Conservation (phyloP, 2,888 invertebrate species). For the Metopia argyrocephala region DNA sequence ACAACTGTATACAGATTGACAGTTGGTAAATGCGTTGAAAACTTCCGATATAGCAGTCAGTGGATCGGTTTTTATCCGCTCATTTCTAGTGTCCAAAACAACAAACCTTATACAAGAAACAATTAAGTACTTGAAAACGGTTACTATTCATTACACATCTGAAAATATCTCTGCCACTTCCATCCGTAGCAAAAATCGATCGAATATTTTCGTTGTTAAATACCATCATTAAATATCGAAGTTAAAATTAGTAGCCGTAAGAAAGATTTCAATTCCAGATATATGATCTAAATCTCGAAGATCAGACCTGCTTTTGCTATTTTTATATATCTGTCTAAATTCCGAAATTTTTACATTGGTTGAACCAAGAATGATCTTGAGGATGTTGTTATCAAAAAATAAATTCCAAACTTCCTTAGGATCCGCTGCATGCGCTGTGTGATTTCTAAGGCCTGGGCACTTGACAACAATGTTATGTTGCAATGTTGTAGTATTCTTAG, state of each 20-base stretch:
- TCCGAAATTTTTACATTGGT: constrained; percentile 56
- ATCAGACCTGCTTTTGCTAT: not conserved
- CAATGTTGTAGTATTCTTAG: not conserved
- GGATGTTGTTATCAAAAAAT: constrained; percentile 19
- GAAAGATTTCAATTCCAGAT: no score
- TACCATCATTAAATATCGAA: constrained; percentile 51
- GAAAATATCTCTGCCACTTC: constrained; percentile 61
- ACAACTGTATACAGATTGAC: constrained; percentile 54
- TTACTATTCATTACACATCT: constrained; percentile 51
- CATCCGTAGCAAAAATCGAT: constrained; percentile 53
- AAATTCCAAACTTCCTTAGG: not conserved
- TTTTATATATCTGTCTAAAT: not conserved
- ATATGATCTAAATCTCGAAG: not conserved
- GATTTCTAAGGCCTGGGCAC: not conserved
- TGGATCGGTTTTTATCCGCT: constrained; percentile 50
- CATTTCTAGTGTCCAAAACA: constrained; percentile 12
- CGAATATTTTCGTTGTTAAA: constrained; percentile 50
- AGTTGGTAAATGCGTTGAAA: constrained; percentile 61
- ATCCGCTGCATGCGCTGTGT: not conserved
- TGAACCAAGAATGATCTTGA: constrained; percentile 68
- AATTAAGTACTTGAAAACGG: no score
- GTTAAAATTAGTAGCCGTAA: constrained; percentile 28
- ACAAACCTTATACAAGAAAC: constrained; percentile 57
- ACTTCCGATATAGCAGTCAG: constrained; percentile 57
- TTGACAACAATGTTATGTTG: constrained; percentile 12